phyloP scores from a whole-genome alignment of 1,140 invertebrate genomes.

The Eupristina koningsbergeri region DNA sequence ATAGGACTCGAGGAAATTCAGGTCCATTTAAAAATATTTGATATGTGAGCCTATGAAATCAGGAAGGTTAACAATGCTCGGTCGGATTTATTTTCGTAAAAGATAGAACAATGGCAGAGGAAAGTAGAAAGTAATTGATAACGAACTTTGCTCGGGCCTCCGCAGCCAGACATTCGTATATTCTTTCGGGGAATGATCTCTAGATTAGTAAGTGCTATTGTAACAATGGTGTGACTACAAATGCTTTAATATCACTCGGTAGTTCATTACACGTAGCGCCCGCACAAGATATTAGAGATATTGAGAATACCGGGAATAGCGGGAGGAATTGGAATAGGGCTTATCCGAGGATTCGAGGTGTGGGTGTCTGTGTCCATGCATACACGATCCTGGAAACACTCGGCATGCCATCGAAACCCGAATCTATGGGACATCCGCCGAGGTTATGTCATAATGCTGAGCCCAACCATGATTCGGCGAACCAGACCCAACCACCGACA shows the following conservation, averaged over 20 bases:
- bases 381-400: no score
- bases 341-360: constrained; percentile 56
- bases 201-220: neutral
- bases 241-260: constrained; percentile 58
- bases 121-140: neutral
- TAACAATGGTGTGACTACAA: neutral
- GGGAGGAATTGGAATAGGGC: constrained; percentile 44
- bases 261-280: constrained; percentile 63
- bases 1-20: no score
- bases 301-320: constrained; percentile 67
- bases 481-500: constrained; percentile 39
- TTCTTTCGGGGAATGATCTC: neutral
- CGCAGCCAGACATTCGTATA: neutral
- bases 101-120: neutral
- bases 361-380: constrained; percentile 51
- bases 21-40: no score
- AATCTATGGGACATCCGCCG: constrained; percentile 60
- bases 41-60: no score
- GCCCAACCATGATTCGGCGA: constrained; percentile 50
- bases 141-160: neutral
- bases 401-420: constrained; percentile 61
- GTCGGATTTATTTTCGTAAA: neutral
- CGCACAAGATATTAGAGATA: constrained; percentile 65
- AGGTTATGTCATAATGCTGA: constrained; percentile 54
- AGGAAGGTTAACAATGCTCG: no score